Percentiles rank a stretch among this genome's conserved stretches.
These are phyloP conservation scores for Ardeotis arabs DNA, from an alignment of 2,113 vertebrate genomes.

Conservation along the genomic window DNA sequence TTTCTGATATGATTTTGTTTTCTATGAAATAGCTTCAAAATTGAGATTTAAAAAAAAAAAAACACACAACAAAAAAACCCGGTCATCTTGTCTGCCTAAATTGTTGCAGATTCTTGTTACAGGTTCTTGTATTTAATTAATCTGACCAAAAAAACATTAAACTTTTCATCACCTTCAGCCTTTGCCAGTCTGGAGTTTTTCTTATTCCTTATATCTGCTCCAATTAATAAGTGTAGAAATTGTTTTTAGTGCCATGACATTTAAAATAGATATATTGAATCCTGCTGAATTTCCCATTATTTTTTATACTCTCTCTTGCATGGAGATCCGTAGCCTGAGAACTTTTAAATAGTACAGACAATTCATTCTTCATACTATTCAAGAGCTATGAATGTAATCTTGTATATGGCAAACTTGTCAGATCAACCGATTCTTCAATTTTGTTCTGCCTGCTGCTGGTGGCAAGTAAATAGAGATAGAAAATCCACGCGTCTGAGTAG, in stretches of 20 bases:
- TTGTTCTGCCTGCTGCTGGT: not conserved
- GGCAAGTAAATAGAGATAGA: not conserved
- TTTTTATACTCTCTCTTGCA: not conserved
- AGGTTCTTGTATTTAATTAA: not conserved
- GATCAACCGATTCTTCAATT: not conserved
- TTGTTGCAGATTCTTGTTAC: not conserved
- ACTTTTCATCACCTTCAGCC: not conserved
- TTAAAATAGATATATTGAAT: not conserved
- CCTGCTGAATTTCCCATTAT: not conserved
- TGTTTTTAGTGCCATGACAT: not conserved
- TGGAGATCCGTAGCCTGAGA: not conserved
- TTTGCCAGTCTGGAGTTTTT: not conserved
- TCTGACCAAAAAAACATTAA: rapidly evolving
- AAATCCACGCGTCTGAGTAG: not conserved
- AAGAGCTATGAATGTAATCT: not conserved
- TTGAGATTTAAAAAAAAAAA: not conserved
- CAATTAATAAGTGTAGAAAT: not conserved
- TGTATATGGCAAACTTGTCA: not conserved
- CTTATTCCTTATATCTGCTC: not conserved
- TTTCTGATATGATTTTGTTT: not conserved
- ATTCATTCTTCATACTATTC: not conserved
- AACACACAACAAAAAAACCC: not conserved
- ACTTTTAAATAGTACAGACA: not conserved
- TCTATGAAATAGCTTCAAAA: not conserved
- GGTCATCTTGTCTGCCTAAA: not conserved